phyloP scores from a whole-genome alignment of 2,113 vertebrate species.

The Brachirus orientalis region DNA sequence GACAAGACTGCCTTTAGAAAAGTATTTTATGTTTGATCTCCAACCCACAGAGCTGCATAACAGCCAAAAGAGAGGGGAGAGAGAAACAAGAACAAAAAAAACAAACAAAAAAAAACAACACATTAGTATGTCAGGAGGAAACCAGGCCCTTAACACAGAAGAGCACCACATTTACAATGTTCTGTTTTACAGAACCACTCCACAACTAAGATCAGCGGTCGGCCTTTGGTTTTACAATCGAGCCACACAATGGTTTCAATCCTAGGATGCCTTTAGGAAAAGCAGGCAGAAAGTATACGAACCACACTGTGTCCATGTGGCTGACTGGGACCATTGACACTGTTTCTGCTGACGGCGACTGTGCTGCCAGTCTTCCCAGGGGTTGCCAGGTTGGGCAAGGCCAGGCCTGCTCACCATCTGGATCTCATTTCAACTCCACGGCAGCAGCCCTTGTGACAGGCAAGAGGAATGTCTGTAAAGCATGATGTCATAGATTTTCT shows the following conservation, averaged over 20 bases:
- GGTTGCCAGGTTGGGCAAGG: conserved; percentile 58
- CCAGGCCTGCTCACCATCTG: conserved; percentile 70
- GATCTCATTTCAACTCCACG: conserved; percentile 63
- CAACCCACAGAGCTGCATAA: conserved; percentile 1
- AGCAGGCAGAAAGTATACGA: too few species aligned
- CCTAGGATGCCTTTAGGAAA: too few species aligned
- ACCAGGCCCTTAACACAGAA: conserved; percentile 13
- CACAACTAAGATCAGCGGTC: conserved; percentile 4
- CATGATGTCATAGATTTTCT: conserved; percentile 68
- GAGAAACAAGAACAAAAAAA: too few species aligned
- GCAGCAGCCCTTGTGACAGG: conserved; percentile 56
- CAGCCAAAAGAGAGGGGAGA: conserved; percentile 18
- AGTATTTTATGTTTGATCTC: too few species aligned
- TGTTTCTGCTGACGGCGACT: conserved; percentile 36
- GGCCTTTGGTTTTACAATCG: background rate
- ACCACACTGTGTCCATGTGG: conserved; percentile 21
- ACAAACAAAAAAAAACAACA: background rate
- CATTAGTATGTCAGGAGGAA: conserved; percentile 18
- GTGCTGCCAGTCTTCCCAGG: conserved; percentile 23
- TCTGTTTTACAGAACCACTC: conserved; percentile 3
- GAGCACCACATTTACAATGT: conserved; percentile 17
- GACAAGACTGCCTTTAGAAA: too few species aligned
- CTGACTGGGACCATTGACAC: conserved; percentile 36
- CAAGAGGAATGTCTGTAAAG: conserved; percentile 64
- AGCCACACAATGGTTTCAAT: conserved; percentile 4